Percentiles rank a stretch among this genome's conserved stretches.
These are phyloP conservation scores for Trilocha varians DNA, from an alignment of 2,888 invertebrate genomes.

Conservation along the genomic window DNA sequence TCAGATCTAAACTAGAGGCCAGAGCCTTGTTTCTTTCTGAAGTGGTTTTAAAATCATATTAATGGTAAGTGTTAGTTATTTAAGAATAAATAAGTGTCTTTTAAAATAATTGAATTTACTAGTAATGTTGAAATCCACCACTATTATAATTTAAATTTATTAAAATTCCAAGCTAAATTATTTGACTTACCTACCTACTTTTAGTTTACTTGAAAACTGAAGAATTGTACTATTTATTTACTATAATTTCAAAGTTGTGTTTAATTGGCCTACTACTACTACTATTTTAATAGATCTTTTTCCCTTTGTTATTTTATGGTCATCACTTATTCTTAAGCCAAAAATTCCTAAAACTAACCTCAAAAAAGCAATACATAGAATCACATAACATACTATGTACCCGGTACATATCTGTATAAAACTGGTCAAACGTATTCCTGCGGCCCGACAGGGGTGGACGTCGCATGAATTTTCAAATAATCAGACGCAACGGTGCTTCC, in stretches of 20 bases:
- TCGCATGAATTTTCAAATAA: slow-evolving; percentile 59
- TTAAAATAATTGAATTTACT: neutral
- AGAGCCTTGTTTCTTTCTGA: slow-evolving; percentile 56
- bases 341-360: too few relatives aligned
- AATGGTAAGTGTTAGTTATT: slow-evolving; percentile 46
- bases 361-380: too few relatives aligned
- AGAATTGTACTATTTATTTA: too few relatives aligned
- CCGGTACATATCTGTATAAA: slow-evolving; percentile 31
- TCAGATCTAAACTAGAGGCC: slow-evolving; percentile 55
- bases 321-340: too few relatives aligned
- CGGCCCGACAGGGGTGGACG: slow-evolving; percentile 45
- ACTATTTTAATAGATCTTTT: too few relatives aligned
- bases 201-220: too few relatives aligned
- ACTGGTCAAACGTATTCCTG: slow-evolving; percentile 45
- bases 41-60: slow-evolving; percentile 64
- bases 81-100: neutral
- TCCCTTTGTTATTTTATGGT: too few relatives aligned
- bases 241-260: too few relatives aligned
- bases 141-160: too few relatives aligned
- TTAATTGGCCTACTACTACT: too few relatives aligned
- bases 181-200: too few relatives aligned
- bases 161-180: too few relatives aligned
- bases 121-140: neutral
- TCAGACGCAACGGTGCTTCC: slow-evolving; percentile 23
- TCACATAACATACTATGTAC: slow-evolving; percentile 9